Evolutionary conservation across 2,113 vertebrate genomes (phyloP).

Genomic region (Ondatra zibethicus): DNA sequence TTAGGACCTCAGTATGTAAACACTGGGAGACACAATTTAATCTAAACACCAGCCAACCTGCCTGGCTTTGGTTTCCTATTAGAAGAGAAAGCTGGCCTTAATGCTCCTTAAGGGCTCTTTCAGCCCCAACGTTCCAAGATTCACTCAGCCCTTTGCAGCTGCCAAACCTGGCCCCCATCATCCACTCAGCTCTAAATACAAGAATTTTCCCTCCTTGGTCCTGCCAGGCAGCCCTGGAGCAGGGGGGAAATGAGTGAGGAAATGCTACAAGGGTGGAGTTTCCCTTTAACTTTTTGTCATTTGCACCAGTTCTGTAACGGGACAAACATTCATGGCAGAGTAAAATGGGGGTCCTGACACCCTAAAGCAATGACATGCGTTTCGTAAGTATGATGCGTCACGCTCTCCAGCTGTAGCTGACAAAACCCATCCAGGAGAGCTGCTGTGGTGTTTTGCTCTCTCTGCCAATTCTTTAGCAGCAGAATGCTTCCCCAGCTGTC

Average conservation of each 20-base stretch:
- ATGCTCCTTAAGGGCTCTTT: conserved; percentile 10
- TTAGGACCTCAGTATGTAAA: background rate
- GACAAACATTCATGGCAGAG: conserved; percentile 48
- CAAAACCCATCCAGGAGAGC: conserved; percentile 80
- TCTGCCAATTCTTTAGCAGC: conserved; percentile 81
- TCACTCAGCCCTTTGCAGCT: conserved; percentile 45
- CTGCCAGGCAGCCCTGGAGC: conserved; percentile 35
- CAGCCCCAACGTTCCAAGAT: conserved; percentile 53
- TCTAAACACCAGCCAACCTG: background rate
- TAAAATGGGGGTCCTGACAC: conserved; percentile 5
- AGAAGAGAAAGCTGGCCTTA: background rate
- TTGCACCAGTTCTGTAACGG: background rate
- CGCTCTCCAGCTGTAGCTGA: conserved; percentile 77
- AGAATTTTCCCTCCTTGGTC: conserved; percentile 59
- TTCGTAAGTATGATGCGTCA: conserved; percentile 70
- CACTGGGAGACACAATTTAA: conserved; percentile 16
- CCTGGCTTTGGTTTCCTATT: conserved; percentile 17
- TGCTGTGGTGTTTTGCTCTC: conserved; percentile 76
- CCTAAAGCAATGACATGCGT: conserved; percentile 45
- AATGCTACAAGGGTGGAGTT: conserved; percentile 64
- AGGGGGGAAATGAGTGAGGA: conserved; percentile 42
- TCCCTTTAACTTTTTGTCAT: conserved; percentile 70
- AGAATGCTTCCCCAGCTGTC: conserved; percentile 64
- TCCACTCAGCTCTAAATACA: conserved; percentile 61
- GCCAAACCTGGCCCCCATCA: conserved; percentile 52